Evolutionary conservation across 2,888 invertebrate genomes (phyloP), one percentile per base, ranked within the genome.

Genomic region (Synanthedon andrenaeformis): DNA sequence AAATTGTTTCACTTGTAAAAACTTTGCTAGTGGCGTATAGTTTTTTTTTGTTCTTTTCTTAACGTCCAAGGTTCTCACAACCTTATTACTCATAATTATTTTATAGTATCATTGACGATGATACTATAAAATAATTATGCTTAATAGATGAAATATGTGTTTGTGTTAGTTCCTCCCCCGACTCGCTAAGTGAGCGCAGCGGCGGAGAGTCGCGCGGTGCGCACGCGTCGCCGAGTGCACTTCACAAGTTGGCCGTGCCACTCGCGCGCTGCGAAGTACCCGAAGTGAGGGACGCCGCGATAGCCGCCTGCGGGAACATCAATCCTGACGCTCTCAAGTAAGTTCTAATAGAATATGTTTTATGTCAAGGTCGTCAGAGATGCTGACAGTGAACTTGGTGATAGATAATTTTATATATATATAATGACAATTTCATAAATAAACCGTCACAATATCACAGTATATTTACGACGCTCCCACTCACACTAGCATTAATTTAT

Each of bases 291-390:
- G 98, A 99, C 82, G 94, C 97, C 1, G 96, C 96, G 5, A 95
- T 98, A 12, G 91, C 94, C 63, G 98, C 98, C 1, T 91, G 98
- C 58, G 99, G 99, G 53, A 95, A 96, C 86, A 95, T 97, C 70
- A 99, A 99, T 81, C 93, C 96, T 14, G 94, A 95, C 63, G 97
- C 98, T 8, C 91, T 99, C 58, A 97, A 97, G 97, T 98, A 86
- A 89, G 90, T 83, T 19, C 11, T 23, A 10, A 42, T 45, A 13
- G n/a, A 51, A n/a, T 14, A 28, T 13, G 8, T 49, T n/a, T n/a
- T 49, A 3, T 41, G 8, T 28, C 28, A 28, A 28, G 28, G 8
- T 28, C 28, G 28, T 8, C 6, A 28, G 8, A 28, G 8, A 28
- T 6, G 6, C 1, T 28, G 8, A 28, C 28, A 1, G 28, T 28